A percentile compares a stretch with the other conserved stretches of the same genome.
Conservation (phyloP, 2,797 vertebrate species). For the Cossypha dichroa region DNA sequence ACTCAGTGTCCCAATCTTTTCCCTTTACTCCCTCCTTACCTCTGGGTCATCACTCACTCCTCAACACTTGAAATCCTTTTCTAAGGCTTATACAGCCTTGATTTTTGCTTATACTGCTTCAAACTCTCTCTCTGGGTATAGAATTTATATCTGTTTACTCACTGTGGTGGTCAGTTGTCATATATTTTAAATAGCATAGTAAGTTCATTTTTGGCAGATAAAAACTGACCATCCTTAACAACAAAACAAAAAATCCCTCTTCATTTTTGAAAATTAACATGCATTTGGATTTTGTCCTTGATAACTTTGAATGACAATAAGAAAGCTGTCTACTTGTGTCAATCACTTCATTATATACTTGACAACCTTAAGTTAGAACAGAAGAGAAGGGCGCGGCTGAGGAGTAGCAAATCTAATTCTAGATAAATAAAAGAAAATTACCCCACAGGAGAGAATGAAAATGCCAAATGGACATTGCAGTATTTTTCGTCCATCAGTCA, state of each 20-base stretch:
- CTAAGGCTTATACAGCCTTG: background rate
- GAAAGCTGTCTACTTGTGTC: constrained; percentile 61
- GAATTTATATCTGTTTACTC: background rate
- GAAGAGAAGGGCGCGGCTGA: constrained; percentile 18
- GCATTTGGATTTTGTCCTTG: constrained; percentile 30
- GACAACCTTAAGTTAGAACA: constrained; percentile 53
- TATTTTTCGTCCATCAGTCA: constrained; percentile 63
- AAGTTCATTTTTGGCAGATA: background rate
- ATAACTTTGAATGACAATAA: constrained; percentile 54
- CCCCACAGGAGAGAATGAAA: constrained; percentile 48
- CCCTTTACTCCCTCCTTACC: background rate
- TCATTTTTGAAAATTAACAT: background rate
- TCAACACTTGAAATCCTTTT: background rate
- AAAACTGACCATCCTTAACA: constrained; percentile 20
- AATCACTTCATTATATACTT: constrained; percentile 51
- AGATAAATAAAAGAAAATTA: constrained; percentile 71
- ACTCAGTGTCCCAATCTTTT: background rate
- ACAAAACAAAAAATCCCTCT: background rate
- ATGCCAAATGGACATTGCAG: background rate
- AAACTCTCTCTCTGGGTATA: background rate
- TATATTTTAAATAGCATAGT: background rate
- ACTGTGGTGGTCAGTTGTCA: background rate
- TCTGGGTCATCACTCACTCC: background rate
- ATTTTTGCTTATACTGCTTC: background rate
- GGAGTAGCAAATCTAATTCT: constrained; percentile 59